Percentiles rank a stretch among this genome's conserved stretches.
Conservation (phyloP, 2,113 vertebrate genomes). For the Collichthys lucidus region DNA sequence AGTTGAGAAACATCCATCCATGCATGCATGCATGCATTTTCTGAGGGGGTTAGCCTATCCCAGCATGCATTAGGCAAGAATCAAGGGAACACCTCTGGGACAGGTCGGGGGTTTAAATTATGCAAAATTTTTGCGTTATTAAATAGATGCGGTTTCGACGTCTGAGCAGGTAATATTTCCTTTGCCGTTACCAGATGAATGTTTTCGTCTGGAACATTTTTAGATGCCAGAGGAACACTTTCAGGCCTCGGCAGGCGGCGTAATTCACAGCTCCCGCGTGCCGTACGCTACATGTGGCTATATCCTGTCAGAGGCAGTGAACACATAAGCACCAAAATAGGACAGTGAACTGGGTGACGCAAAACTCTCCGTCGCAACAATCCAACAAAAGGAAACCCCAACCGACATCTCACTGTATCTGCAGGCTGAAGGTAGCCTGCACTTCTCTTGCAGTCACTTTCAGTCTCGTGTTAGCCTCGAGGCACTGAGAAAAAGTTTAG, state of each 20-base stretch:
- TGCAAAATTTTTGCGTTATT: slow-evolving; percentile 2
- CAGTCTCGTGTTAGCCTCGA: slow-evolving; percentile 30
- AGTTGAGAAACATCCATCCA: slow-evolving; percentile 40
- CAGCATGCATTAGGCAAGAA: slow-evolving; percentile 43
- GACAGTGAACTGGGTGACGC: slow-evolving; percentile 44
- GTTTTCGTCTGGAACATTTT: slow-evolving; percentile 21
- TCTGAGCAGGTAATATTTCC: neutral
- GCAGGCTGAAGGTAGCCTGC: slow-evolving; percentile 5
- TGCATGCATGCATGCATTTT: slow-evolving; percentile 27
- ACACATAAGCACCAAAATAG: slow-evolving; percentile 76
- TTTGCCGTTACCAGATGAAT: neutral
- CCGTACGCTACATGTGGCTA: slow-evolving; percentile 35
- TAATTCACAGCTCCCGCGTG: slow-evolving; percentile 47
- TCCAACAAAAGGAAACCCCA: slow-evolving; percentile 28
- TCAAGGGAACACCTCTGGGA: slow-evolving; percentile 5
- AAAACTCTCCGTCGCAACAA: slow-evolving; percentile 27
- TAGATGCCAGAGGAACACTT: slow-evolving; percentile 9
- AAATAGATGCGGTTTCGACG: slow-evolving; percentile 11
- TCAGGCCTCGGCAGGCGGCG: slow-evolving; percentile 42
- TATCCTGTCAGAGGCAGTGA: slow-evolving; percentile 47
- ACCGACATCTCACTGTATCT: slow-evolving; percentile 28
- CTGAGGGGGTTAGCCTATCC: slow-evolving; percentile 15
- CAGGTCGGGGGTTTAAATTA: slow-evolving; percentile 13
- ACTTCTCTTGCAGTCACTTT: slow-evolving; percentile 32
- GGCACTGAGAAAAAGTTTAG: slow-evolving; percentile 44